These are phyloP conservation scores for Poeciliopsis gracilis DNA, from an alignment of 2,797 vertebrate species.

Conservation along the genomic window DNA sequence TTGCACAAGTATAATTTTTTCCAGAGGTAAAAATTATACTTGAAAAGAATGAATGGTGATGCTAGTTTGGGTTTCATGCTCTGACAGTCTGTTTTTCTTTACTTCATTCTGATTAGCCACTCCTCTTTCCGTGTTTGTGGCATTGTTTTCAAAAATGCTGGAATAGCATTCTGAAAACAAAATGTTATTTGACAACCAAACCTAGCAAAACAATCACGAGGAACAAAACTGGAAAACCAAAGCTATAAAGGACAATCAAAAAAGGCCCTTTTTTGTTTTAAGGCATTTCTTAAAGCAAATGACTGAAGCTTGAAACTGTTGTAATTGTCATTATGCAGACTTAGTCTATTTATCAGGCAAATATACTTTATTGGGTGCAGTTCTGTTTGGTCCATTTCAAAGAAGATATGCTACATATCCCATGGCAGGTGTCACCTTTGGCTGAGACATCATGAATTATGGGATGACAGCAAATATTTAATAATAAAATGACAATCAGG, in stretches of 20 bases:
- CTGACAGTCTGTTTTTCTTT: not conserved
- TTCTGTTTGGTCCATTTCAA: not conserved
- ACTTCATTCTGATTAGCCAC: not conserved
- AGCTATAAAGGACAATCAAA: not conserved
- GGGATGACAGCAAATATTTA: constrained; percentile 4
- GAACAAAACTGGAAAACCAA: not conserved
- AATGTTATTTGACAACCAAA: not conserved
- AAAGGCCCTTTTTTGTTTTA: not conserved
- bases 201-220: not conserved
- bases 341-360: not conserved
- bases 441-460: constrained; percentile 5
- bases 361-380: too few relatives aligned
- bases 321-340: not conserved
- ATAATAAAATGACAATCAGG: constrained; percentile 21
- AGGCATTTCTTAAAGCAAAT: too few relatives aligned
- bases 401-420: not conserved
- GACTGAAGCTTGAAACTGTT: not conserved
- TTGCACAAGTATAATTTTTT: not conserved
- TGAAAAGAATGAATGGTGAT: not conserved
- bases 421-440: not conserved
- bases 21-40: not conserved
- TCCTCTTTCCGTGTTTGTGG: not conserved
- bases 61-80: not conserved
- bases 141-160: not conserved
- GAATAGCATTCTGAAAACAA: not conserved